Evolutionary conservation across 2,888 invertebrate species (phyloP).

Genomic region (Archips crataeganus): DNA sequence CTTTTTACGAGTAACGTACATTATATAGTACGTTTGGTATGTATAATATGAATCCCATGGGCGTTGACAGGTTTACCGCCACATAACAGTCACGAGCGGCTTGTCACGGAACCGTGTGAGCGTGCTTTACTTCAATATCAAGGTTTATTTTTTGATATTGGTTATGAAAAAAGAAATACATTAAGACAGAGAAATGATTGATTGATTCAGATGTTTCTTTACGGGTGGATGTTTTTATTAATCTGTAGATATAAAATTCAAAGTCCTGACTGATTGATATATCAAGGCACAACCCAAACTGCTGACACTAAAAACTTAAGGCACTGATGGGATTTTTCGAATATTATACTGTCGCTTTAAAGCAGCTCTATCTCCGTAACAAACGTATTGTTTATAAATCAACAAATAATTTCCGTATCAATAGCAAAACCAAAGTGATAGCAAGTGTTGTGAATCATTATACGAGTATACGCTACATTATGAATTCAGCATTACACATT

Average conservation of each 20-base stretch:
- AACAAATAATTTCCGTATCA: background rate
- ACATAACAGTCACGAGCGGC: background rate
- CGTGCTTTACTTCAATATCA: background rate
- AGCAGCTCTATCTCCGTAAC: too few relatives aligned
- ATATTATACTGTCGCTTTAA: too few relatives aligned
- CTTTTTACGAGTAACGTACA: background rate
- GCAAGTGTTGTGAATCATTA: background rate
- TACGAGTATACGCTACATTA: background rate
- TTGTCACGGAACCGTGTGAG: background rate
- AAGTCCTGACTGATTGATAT: too few relatives aligned
- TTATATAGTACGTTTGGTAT: background rate
- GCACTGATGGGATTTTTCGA: too few relatives aligned
- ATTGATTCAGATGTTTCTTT: too few relatives aligned
- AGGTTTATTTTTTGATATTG: too few relatives aligned
- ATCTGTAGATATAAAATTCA: too few relatives aligned
- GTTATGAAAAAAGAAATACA: background rate
- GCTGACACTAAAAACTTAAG: too few relatives aligned
- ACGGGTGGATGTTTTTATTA: too few relatives aligned
- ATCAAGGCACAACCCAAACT: too few relatives aligned
- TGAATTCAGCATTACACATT: slow-evolving; percentile 9
- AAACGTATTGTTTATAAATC: too few relatives aligned
- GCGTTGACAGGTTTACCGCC: slow-evolving; percentile 4
- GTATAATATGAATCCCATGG: background rate
- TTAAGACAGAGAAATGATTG: too few relatives aligned
- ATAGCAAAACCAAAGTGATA: background rate